phyloP scores from a whole-genome alignment of 2,113 vertebrate species.

The Columba janthina region DNA sequence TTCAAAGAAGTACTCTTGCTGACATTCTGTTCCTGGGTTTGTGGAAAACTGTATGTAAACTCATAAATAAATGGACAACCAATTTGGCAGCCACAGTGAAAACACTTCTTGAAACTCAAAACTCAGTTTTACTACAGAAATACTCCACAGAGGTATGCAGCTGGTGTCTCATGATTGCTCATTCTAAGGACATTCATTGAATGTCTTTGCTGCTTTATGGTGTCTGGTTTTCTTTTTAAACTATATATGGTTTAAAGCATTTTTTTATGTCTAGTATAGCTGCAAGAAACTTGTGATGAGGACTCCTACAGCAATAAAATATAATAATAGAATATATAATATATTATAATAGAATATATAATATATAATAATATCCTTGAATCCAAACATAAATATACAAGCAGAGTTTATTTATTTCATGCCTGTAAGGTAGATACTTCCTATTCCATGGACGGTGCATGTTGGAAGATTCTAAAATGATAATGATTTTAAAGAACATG shows the following conservation, averaged over 20 bases:
- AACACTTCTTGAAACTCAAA: not conserved
- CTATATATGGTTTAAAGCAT: not conserved
- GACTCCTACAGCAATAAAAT: not conserved
- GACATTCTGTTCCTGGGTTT: not conserved
- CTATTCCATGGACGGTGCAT: rapidly evolving
- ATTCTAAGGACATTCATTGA: not conserved
- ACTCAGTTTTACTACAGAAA: not conserved
- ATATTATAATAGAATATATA: not conserved
- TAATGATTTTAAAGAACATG: not conserved
- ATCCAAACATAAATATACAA: not conserved
- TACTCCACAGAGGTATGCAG: not conserved
- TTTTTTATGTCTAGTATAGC: not conserved
- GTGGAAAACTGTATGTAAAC: not conserved
- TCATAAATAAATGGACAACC: not conserved
- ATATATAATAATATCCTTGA: not conserved
- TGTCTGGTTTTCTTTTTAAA: not conserved
- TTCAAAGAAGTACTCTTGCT: not conserved
- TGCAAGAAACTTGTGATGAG: not conserved
- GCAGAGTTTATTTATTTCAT: not conserved
- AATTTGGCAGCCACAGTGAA: not conserved
- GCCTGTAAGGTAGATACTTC: not conserved
- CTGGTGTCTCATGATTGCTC: not conserved
- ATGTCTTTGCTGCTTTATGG: not conserved
- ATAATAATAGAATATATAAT: not conserved
- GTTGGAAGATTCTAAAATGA: not conserved